phyloP scores from a whole-genome alignment of 1,140 invertebrate genomes.

The Saccostrea glomerata region DNA sequence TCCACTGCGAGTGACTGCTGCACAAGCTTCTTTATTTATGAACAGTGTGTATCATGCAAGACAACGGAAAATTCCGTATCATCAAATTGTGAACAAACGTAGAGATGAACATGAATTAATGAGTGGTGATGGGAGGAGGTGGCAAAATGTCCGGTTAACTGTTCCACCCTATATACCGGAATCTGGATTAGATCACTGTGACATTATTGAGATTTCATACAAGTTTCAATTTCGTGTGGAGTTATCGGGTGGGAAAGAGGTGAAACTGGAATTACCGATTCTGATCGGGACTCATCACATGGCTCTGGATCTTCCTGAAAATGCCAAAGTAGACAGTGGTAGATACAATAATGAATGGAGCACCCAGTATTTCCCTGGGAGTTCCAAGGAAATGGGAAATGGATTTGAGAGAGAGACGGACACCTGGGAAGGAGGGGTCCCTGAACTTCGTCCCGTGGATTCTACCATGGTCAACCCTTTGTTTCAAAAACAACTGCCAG shows the following conservation, averaged over 20 bases:
- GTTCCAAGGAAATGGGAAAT: not conserved
- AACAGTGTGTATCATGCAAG: constrained; percentile 72
- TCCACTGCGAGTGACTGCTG: constrained; percentile 69
- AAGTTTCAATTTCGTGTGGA: constrained; percentile 75
- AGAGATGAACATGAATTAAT: constrained; percentile 73
- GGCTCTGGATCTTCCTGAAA: constrained; percentile 59
- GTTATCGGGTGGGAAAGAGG: constrained; percentile 66
- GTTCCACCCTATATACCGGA: constrained; percentile 78
- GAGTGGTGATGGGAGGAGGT: constrained; percentile 74
- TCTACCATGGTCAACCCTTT: constrained; percentile 55
- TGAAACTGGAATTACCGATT: constrained; percentile 68
- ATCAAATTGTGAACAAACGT: constrained; percentile 77
- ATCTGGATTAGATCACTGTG: constrained; percentile 74
- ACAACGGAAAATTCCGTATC: constrained; percentile 67
- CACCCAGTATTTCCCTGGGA: constrained; percentile 11
- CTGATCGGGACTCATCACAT: constrained; percentile 68
- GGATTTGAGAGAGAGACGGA: constrained; percentile 3
- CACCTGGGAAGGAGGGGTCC: constrained; percentile 43
- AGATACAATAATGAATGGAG: constrained; percentile 47
- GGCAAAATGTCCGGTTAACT: constrained; percentile 74
- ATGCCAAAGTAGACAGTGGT: constrained; percentile 12
- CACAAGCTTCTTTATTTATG: constrained; percentile 75
- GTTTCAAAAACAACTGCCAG: constrained; percentile 44
- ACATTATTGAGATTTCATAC: constrained; percentile 77
- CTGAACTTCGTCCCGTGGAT: constrained; percentile 52